phyloP scores from a whole-genome alignment of 2,888 invertebrate genomes.

The Thyatira batis region DNA sequence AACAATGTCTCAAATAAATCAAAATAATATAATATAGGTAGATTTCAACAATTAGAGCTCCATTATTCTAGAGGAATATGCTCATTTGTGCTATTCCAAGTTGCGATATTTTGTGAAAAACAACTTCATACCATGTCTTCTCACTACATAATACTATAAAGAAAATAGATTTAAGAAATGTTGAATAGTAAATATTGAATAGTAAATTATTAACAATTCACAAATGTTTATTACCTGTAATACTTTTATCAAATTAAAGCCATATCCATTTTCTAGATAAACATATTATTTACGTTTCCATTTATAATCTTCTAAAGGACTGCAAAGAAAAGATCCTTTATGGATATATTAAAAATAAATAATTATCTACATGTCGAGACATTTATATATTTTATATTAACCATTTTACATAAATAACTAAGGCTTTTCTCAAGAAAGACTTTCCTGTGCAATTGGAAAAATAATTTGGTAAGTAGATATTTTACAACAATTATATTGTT shows the following conservation, averaged over 20 bases:
- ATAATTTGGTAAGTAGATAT: background rate
- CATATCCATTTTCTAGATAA: background rate
- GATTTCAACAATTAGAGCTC: conserved; percentile 7
- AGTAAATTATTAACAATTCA: background rate
- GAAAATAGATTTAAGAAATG: background rate
- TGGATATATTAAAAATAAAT: background rate
- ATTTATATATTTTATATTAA: background rate
- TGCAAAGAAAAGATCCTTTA: background rate
- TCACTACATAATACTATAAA: background rate
- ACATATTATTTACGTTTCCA: background rate
- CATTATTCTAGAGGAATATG: conserved; percentile 2
- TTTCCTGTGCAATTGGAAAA: background rate
- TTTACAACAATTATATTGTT: background rate
- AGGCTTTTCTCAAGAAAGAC: too few relatives aligned
- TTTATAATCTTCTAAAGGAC: background rate
- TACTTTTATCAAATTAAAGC: background rate
- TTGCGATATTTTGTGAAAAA: background rate
- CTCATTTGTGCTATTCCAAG: background rate
- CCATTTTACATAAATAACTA: background rate
- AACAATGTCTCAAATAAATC: background rate
- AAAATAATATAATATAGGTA: conserved; percentile 10
- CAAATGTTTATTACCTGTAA: background rate
- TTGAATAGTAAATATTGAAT: background rate
- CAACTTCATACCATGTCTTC: background rate
- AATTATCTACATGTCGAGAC: background rate